A percentile compares a stretch with the other conserved stretches of the same genome.
Evolutionary conservation across 2,797 vertebrate genomes (phyloP).

Genomic region (Hirundo rustica): DNA sequence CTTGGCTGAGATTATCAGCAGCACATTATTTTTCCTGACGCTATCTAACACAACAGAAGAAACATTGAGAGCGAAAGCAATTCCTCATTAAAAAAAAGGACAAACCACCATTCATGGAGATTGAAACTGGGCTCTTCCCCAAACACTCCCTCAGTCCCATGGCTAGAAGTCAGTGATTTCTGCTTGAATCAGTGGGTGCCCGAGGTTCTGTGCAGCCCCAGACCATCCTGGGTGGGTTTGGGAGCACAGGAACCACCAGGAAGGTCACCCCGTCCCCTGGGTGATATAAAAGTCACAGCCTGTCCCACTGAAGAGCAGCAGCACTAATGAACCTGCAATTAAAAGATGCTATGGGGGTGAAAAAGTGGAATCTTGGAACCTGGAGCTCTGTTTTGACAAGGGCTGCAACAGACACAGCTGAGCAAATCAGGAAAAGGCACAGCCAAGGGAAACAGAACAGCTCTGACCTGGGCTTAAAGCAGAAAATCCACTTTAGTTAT

Average conservation of each 20-base stretch:
- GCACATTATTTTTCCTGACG: not conserved
- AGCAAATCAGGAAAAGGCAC: not conserved
- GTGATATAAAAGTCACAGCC: not conserved
- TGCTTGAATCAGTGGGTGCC: not conserved
- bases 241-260: not conserved
- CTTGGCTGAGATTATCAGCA: not conserved
- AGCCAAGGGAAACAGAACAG: not conserved
- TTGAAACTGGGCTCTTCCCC: not conserved
- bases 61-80: not conserved
- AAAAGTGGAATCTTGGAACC: not conserved
- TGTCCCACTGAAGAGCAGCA: not conserved
- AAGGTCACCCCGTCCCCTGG: not conserved
- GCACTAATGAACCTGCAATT: not conserved
- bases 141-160: not conserved
- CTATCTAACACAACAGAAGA: not conserved
- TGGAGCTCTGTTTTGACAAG: not conserved
- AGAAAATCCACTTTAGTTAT: not conserved
- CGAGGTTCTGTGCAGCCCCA: not conserved
- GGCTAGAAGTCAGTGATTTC: not conserved
- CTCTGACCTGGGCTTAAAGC: not conserved
- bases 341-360: fast-evolving
- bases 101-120: not conserved
- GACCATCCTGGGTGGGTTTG: not conserved
- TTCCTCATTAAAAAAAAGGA: not conserved
- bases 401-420: not conserved